Base-by-base conservation (phyloP, 2,797 vertebrate genomes). In the Syngnathus rostellatus region DNA sequence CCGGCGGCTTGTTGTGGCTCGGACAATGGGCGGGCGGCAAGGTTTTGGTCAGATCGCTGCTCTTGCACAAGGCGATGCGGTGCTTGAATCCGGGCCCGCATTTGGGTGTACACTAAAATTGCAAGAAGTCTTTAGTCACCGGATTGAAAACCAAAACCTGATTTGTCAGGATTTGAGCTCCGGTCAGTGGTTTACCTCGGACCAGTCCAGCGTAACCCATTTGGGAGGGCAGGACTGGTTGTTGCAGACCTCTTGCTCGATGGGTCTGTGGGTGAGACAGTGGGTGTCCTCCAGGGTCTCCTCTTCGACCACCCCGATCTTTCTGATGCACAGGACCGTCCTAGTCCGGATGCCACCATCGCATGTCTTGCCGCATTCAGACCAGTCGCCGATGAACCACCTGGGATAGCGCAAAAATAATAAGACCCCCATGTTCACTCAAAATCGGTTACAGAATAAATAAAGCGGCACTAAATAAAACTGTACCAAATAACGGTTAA, bases 381-480 rank as follows among this genome's bases (percentile, higher is more conserved):
- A 91, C 97, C 97, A 99, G 82, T 97, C 96, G 2, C 95, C 96
- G 11, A 99, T 99, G 80, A 98, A 96, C 96, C 97, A 99, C 75
- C 97, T 99, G 84, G 5, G 70, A 37, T 40, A 14, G 60, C 11
- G 8, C 41, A 25, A 8, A 2, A 6, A 21, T 2, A 39, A 1
- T 37, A 31, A 57, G 12, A 17, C 14, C 31, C 31, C 31, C 31
- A 31, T 31, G 31, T 31, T 31, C 31, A 31, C 31, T 31, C 4
- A 31, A 31, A 31, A 31, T 3, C 31, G 31, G 2, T 19, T 53
- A 23, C 11, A 25, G 9, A 19, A 38, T 4, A 58, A 38, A 58
- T 38, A 16, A 37, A 19, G 17, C 5, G 6, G 2, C 1, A 50
- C 1, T 7, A 8, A 50, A 50, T 19, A n/a, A 19, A 19, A 19